Conservation (phyloP, 2,888 invertebrate genomes). For the Dryobota labecula region DNA sequence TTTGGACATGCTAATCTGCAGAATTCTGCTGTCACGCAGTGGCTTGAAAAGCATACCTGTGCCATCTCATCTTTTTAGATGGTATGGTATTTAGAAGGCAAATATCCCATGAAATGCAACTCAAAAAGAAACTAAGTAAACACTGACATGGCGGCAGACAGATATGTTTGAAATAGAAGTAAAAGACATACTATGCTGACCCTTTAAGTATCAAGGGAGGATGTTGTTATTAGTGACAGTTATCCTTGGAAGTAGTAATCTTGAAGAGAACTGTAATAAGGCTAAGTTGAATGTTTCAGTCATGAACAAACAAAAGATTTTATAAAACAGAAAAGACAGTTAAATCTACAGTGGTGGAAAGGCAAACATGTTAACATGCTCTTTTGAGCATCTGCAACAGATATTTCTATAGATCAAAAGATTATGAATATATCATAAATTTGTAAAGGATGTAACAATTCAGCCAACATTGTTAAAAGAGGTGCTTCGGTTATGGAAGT, state of each 20-base stretch:
- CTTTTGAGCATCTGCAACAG: not conserved
- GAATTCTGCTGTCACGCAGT: not conserved
- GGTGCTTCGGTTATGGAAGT: constrained; percentile 3
- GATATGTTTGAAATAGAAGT: not conserved
- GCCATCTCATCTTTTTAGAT: not conserved
- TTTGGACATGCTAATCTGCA: not conserved
- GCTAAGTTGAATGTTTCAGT: too few species aligned
- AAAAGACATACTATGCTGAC: not conserved
- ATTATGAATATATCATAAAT: not conserved
- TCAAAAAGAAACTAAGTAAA: not conserved
- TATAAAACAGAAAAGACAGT: not conserved
- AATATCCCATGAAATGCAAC: not conserved
- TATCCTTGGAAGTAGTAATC: not conserved
- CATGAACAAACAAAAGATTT: not conserved
- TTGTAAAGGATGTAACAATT: not conserved
- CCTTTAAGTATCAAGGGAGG: not conserved
- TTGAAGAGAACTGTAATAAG: too few species aligned
- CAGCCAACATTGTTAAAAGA: not conserved
- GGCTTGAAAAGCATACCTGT: not conserved
- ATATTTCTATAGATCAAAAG: not conserved
- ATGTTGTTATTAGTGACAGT: not conserved
- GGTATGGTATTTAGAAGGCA: not conserved
- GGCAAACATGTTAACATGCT: not conserved
- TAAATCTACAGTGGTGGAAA: not conserved
- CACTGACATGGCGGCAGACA: too few species aligned